These are phyloP conservation scores for Neogale vison DNA, from an alignment of 2,113 vertebrate species.

Conservation along the genomic window DNA sequence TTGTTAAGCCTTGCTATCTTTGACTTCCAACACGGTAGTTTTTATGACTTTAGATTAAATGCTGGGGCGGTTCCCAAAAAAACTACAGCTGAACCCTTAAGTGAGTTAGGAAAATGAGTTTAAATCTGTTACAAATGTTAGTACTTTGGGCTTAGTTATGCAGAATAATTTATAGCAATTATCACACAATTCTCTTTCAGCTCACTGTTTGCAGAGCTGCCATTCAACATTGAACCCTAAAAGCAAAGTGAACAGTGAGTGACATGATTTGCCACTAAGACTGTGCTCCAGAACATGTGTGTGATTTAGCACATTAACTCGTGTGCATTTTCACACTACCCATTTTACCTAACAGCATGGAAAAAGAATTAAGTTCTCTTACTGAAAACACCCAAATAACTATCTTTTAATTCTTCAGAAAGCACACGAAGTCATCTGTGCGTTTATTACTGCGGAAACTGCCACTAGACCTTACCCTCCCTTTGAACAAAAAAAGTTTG, in stretches of 20 bases:
- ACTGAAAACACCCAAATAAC: background rate
- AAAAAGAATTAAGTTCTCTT: background rate
- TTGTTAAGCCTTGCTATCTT: background rate
- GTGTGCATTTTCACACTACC: background rate
- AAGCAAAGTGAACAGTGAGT: background rate
- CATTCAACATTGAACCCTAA: background rate
- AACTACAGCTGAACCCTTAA: background rate
- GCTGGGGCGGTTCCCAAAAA: background rate
- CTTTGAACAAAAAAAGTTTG: background rate
- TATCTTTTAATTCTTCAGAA: background rate
- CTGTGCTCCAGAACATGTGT: background rate
- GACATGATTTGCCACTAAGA: background rate
- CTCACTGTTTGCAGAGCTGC: background rate
- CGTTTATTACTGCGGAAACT: background rate
- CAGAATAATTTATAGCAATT: background rate
- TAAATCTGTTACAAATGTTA: background rate
- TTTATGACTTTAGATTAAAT: conserved; percentile 34
- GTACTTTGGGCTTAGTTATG: background rate
- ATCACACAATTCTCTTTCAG: background rate
- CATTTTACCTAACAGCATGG: background rate
- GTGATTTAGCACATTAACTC: background rate
- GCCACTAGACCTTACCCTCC: background rate
- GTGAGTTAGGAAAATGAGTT: conserved; percentile 18
- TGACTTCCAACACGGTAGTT: background rate
- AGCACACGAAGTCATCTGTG: background rate